A percentile compares a stretch with the other conserved stretches of the same genome.
These are phyloP conservation scores for Sinocyclocheilus grahami DNA, from an alignment of 2,113 vertebrate genomes.

Conservation along the genomic window DNA sequence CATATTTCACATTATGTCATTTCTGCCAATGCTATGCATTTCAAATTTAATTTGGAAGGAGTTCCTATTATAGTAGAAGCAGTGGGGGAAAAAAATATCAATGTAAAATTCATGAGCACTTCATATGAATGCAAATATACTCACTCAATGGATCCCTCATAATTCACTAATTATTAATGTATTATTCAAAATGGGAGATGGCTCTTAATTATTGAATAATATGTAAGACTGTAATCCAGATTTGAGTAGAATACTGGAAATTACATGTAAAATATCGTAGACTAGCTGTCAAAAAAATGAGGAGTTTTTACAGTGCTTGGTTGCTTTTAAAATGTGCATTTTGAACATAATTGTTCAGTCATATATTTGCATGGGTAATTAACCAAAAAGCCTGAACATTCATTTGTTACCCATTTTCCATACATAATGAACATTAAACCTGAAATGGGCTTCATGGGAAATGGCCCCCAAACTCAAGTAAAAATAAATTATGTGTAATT, in stretches of 20 bases:
- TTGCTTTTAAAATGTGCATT: background rate
- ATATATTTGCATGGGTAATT: background rate
- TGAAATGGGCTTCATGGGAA: background rate
- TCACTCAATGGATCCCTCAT: constrained; percentile 48
- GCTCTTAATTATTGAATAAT: constrained; percentile 57
- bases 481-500: background rate
- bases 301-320: background rate
- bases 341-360: background rate
- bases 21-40: constrained; percentile 33
- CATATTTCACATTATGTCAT: constrained; percentile 24
- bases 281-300: constrained; percentile 3
- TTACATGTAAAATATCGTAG: background rate
- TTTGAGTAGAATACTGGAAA: constrained; percentile 9
- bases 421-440: background rate
- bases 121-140: constrained; percentile 51
- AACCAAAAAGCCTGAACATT: background rate
- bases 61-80: constrained; percentile 13
- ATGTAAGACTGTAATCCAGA: constrained; percentile 49
- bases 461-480: background rate
- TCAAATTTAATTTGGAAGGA: constrained; percentile 41
- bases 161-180: constrained; percentile 54
- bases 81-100: constrained; percentile 9
- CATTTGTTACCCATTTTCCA: background rate
- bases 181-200: constrained; percentile 56
- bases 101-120: constrained; percentile 54